Percentiles rank a stretch among this genome's conserved stretches.
Evolutionary conservation across 2,888 invertebrate species (phyloP).

Genomic region (Drosophila niveifrons): DNA sequence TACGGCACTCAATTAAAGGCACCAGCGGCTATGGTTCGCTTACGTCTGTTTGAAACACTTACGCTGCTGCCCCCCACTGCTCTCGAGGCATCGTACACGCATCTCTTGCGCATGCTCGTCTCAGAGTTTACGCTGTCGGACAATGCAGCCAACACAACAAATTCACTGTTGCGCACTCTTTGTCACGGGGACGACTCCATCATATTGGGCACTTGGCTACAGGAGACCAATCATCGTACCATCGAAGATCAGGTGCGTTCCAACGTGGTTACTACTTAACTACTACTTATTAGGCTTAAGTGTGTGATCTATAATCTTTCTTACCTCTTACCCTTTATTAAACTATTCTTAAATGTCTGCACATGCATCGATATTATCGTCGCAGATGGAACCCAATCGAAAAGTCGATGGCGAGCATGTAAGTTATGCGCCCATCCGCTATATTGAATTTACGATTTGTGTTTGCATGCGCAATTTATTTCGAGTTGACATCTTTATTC

Average conservation of each 20-base stretch:
- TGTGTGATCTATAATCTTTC: conserved; percentile 27
- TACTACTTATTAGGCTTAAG: not conserved
- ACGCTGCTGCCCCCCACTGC: conserved; percentile 91
- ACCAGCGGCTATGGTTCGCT: conserved; percentile 95
- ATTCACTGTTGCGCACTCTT: conserved; percentile 92
- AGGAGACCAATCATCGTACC: conserved; percentile 97
- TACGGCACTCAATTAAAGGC: conserved; percentile 97
- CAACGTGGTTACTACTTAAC: not conserved
- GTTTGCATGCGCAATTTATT: conserved; percentile 12
- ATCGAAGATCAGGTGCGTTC: conserved; percentile 97
- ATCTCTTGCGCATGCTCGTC: conserved; percentile 94
- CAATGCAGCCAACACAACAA: conserved; percentile 96
- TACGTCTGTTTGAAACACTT: conserved; percentile 96
- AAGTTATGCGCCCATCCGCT: conserved; percentile 86
- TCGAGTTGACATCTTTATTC: not conserved
- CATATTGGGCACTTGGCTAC: conserved; percentile 96
- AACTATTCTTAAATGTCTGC: conserved; percentile 29
- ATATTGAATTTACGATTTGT: not conserved
- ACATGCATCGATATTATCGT: conserved; percentile 35
- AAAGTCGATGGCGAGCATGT: conserved; percentile 93
- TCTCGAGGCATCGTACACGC: conserved; percentile 94
- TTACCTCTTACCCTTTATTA: conserved; percentile 12
- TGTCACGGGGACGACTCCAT: conserved; percentile 96
- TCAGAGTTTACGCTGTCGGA: conserved; percentile 98
- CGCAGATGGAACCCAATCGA: conserved; percentile 93